Percentiles rank a stretch among this genome's conserved stretches.
These are phyloP conservation scores for Chaetodon trifasciatus DNA, from an alignment of 2,797 vertebrate species.

Conservation along the genomic window DNA sequence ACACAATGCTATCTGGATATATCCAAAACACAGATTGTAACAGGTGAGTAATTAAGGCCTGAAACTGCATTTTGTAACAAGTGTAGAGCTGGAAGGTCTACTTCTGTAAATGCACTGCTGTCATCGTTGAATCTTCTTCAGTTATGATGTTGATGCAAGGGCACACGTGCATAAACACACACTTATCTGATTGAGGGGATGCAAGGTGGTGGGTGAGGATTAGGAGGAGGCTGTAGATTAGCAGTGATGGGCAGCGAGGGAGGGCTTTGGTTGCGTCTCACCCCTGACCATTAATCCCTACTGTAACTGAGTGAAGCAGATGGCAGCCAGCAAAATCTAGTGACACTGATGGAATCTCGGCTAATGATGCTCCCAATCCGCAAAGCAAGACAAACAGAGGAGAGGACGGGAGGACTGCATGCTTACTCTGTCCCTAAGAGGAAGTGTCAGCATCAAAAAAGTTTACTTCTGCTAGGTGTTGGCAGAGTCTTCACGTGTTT, in stretches of 20 bases:
- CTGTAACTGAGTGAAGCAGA: slow-evolving; percentile 80
- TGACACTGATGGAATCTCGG: slow-evolving; percentile 78
- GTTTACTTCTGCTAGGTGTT: slow-evolving; percentile 10
- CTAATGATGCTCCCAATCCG: slow-evolving; percentile 79
- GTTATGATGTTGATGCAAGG: neutral
- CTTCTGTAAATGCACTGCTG: neutral
- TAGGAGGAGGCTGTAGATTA: slow-evolving; percentile 66
- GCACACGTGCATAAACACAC: slow-evolving; percentile 27
- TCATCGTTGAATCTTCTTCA: too few species aligned
- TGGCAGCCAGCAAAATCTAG: slow-evolving; percentile 75
- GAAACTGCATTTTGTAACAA: neutral
- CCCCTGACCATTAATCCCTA: slow-evolving; percentile 76
- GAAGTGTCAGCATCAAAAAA: slow-evolving; percentile 29
- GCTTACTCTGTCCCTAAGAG: slow-evolving; percentile 1
- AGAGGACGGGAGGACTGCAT: slow-evolving; percentile 12
- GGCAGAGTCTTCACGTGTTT: neutral
- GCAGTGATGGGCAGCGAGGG: slow-evolving; percentile 49
- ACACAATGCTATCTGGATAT: neutral
- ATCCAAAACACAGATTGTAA: neutral
- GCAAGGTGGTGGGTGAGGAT: slow-evolving; percentile 49
- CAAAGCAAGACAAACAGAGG: slow-evolving; percentile 57
- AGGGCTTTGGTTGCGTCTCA: slow-evolving; percentile 57
- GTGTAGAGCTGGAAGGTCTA: neutral
- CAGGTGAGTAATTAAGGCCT: neutral
- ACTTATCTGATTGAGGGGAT: slow-evolving; percentile 45